Conservation (phyloP, 2,797 vertebrate genomes). For the Cephalopachus bancanus region DNA sequence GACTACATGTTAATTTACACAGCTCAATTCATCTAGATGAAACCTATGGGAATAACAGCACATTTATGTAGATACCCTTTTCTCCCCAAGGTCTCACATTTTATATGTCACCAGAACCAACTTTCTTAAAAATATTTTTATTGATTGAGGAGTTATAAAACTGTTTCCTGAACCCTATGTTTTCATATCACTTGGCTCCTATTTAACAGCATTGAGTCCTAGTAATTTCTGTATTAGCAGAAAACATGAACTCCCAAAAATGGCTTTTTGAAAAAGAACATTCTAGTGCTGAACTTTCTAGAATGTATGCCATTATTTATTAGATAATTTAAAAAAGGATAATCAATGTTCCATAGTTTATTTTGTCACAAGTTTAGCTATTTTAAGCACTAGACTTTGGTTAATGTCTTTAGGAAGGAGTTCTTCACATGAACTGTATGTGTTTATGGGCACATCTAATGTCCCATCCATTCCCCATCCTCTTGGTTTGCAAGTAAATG, state of each 20-base stretch:
- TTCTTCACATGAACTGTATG: background rate
- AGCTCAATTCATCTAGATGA: constrained; percentile 1
- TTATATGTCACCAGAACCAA: constrained; percentile 20
- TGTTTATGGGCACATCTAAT: background rate
- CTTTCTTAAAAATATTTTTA: constrained; percentile 60
- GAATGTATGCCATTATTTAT: background rate
- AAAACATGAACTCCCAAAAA: background rate
- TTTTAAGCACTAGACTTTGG: background rate
- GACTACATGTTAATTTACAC: constrained; percentile 68
- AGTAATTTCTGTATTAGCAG: background rate
- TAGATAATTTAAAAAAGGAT: background rate
- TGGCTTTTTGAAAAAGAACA: background rate
- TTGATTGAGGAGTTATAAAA: constrained; percentile 33
- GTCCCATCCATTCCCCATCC: accelerated
- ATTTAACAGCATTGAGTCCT: background rate
- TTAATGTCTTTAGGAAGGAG: background rate
- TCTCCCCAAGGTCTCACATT: constrained; percentile 32
- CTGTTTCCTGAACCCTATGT: background rate
- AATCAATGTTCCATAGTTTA: background rate
- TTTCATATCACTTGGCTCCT: background rate
- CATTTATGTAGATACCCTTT: constrained; percentile 26
- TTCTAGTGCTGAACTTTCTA: background rate
- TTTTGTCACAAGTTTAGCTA: background rate
- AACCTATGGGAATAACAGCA: background rate
- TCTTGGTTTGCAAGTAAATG: background rate